Base-by-base conservation (phyloP, 1,140 invertebrate species). In the Danaus plexippus region DNA sequence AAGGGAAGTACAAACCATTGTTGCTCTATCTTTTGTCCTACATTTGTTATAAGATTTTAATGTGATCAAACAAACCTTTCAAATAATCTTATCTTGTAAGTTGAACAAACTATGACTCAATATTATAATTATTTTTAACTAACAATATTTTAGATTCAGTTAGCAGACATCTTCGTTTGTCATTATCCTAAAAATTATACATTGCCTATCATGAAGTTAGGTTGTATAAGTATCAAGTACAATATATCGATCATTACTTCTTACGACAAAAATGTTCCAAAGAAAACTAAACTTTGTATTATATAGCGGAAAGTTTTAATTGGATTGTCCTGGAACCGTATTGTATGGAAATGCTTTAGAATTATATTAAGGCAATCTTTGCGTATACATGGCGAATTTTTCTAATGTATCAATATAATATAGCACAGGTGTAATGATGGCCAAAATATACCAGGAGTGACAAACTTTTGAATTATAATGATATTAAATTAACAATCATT, bases 261-360 rank as follows among this genome's bases (percentile, higher is more conserved):
- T 47, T 43, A 15, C 12, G 51, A 11, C 54, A 18, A 43, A 60
- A 51, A 42, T 11, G 11, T 45, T 45, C 53, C 51, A 52, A 54
- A 50, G 46, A 50, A 54, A 54, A 50, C 47, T 54, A 59, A 54
- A 60, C 48, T 60, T 55, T 46, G 44, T 57, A 53, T 47, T 55
- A 45, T 46, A 43, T 40, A 61, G 49, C 46, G 57, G 47, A 58
- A 63, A 63, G 57, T 63, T 63, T 59, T 63, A 63, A 63, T 58
- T 63, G 57, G 53, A 63, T 63, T 50, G 50, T 54, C 57, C 32
- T 58, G 51, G 48, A 57, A 45, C 55, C 52, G 43, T 51, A 57
- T 59, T 52, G 48, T 59, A 59, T 53, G 57, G 45, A 52, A 59
- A 59, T 59, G 46, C 43, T 57, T 57, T 44, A 5, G 48, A 18